These are phyloP conservation scores for Drosophila paramelanica DNA, from an alignment of 2,888 invertebrate genomes.

Conservation along the genomic window DNA sequence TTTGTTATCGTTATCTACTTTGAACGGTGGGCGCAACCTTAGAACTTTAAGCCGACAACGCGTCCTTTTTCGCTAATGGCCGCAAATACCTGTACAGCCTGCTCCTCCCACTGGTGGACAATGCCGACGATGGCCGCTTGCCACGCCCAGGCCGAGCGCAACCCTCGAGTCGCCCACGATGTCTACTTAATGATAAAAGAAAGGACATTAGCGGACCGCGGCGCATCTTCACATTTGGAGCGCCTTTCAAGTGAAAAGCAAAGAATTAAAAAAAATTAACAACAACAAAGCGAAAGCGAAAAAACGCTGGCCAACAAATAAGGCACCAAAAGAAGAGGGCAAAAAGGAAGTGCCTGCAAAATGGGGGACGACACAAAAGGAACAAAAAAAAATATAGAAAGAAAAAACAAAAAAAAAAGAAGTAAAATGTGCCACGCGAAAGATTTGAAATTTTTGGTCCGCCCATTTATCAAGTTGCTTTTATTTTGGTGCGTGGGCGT, in stretches of 20 bases:
- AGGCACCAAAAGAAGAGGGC: conserved; percentile 29
- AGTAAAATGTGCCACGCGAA: conserved; percentile 69
- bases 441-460: conserved; percentile 67
- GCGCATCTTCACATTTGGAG: conserved; percentile 74
- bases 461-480: conserved; percentile 80
- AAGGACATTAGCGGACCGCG: conserved; percentile 78
- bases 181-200: conserved; percentile 81
- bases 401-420: conserved; percentile 34
- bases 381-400: conserved; percentile 12
- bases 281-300: conserved; percentile 51
- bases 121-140: conserved; percentile 41
- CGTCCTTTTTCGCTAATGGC: conserved; percentile 65
- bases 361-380: conserved; percentile 50
- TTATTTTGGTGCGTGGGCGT: conserved; percentile 79
- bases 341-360: conserved; percentile 47
- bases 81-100: conserved; percentile 67
- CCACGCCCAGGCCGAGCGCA: conserved; percentile 57
- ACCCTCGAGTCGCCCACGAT: conserved; percentile 66
- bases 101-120: conserved; percentile 18
- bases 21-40: conserved; percentile 55
- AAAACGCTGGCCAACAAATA: conserved; percentile 41
- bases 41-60: conserved; percentile 74
- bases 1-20: conserved; percentile 51
- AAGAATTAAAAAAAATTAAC: conserved; percentile 79
- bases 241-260: conserved; percentile 82